A percentile compares a stretch with the other conserved stretches of the same genome.
Evolutionary conservation across 2,888 invertebrate genomes (phyloP).

Genomic region (Eilema griseolum): DNA sequence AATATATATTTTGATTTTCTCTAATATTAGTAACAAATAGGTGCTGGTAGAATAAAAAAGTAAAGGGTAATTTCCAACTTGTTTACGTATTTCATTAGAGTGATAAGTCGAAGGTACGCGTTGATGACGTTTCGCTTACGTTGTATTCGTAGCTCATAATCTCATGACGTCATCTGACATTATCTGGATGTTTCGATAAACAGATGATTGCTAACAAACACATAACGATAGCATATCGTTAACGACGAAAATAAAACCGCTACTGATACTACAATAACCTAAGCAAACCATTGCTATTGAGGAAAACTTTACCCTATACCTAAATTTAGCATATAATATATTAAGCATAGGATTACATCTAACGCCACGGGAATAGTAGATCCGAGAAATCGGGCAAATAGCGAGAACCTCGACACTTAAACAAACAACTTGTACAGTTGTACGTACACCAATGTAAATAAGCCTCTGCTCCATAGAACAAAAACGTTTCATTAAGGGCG

Average conservation of each 20-base stretch:
- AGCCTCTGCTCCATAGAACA: slow-evolving; percentile 25
- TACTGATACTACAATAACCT: not conserved
- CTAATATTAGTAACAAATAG: not conserved
- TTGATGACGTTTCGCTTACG: slow-evolving; percentile 8
- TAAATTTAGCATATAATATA: not conserved
- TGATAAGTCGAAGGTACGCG: slow-evolving; percentile 1
- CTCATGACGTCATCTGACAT: slow-evolving; percentile 2
- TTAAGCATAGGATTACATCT: not conserved
- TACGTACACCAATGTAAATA: slow-evolving; percentile 23
- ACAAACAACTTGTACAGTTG: slow-evolving; percentile 22
- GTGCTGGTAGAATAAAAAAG: not conserved
- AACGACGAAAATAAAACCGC: not conserved
- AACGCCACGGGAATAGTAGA: slow-evolving; percentile 13
- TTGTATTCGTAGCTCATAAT: not conserved
- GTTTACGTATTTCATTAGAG: slow-evolving; percentile 8
- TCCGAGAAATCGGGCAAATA: slow-evolving; percentile 40
- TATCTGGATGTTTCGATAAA: slow-evolving; percentile 4
- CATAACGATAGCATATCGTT: not conserved
- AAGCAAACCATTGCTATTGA: not conserved
- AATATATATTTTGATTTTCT: not conserved
- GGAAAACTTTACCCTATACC: slow-evolving; percentile 8
- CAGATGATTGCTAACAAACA: not conserved
- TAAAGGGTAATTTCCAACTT: slow-evolving; percentile 12
- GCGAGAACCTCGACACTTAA: slow-evolving; percentile 26
- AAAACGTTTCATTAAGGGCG: slow-evolving; percentile 31